Evolutionary conservation across 2,797 vertebrate species (phyloP).

Genomic region (Sternotherus odoratus): DNA sequence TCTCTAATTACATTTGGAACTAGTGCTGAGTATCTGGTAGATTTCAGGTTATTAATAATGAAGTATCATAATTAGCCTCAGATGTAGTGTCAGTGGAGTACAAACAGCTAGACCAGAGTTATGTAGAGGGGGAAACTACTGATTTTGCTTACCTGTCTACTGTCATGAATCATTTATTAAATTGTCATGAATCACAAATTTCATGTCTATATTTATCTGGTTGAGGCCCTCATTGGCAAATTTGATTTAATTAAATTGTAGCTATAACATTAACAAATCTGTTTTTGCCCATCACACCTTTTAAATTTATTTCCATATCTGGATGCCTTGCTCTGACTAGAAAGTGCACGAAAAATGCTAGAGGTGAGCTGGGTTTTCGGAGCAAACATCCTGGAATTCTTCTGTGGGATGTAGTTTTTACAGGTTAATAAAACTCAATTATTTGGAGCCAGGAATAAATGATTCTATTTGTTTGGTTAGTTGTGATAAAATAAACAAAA

Average conservation of each 20-base stretch:
- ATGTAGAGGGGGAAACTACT: not conserved
- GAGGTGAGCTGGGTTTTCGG: not conserved
- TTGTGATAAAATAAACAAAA: not conserved
- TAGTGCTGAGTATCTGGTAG: too few species aligned
- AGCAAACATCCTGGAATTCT: not conserved
- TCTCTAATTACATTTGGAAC: too few species aligned
- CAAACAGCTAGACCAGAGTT: not conserved
- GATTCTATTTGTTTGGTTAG: slow-evolving; percentile 18
- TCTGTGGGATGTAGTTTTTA: not conserved
- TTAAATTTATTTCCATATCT: not conserved
- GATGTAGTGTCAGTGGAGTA: not conserved
- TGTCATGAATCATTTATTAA: slow-evolving; percentile 22
- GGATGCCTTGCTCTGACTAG: not conserved
- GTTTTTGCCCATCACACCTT: not conserved
- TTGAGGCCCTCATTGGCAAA: not conserved
- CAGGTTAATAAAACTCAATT: not conserved
- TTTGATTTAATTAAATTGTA: not conserved
- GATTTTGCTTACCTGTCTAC: not conserved
- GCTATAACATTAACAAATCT: not conserved
- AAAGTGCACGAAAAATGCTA: not conserved
- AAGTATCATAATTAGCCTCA: not conserved
- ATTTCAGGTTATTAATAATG: not conserved
- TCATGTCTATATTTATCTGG: not conserved
- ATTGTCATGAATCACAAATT: slow-evolving; percentile 21
- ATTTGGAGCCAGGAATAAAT: not conserved